Evolutionary conservation across 2,113 vertebrate genomes (phyloP).

Genomic region (Caranx melampygus): DNA sequence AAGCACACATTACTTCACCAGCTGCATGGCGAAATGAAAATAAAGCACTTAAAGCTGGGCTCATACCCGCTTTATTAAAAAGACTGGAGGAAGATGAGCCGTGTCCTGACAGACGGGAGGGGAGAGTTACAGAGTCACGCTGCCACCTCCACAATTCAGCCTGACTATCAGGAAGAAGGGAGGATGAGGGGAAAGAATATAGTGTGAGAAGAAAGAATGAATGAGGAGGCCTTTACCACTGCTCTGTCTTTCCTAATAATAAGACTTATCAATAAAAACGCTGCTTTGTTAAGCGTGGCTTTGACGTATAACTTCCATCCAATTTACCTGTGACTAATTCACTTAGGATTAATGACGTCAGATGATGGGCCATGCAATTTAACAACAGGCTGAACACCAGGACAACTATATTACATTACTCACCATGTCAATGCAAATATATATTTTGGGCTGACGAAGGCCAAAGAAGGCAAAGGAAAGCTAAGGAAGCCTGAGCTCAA

Average conservation of each 20-base stretch:
- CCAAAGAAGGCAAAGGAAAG: not conserved
- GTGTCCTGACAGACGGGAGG: slow-evolving; percentile 32
- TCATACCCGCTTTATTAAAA: slow-evolving; percentile 74
- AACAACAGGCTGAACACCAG: not conserved
- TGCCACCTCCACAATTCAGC: slow-evolving; percentile 40
- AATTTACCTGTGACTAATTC: not conserved
- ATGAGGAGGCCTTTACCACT: not conserved
- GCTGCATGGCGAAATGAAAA: slow-evolving; percentile 68
- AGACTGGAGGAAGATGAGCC: slow-evolving; percentile 47
- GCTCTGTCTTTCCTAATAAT: not conserved
- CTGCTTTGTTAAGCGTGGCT: not conserved
- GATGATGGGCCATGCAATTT: not conserved
- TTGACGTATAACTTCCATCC: not conserved
- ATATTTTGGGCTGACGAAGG: slow-evolving; percentile 1
- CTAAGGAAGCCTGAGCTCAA: slow-evolving; percentile 9
- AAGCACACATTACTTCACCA: slow-evolving; percentile 59
- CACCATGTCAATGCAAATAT: not conserved
- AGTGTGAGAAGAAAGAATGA: not conserved
- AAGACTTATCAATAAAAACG: not conserved
- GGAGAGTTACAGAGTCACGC: slow-evolving; percentile 25
- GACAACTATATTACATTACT: not conserved
- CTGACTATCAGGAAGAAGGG: slow-evolving; percentile 9
- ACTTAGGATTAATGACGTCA: slow-evolving; percentile 4
- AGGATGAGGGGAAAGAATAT: not conserved
- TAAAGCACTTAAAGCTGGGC: slow-evolving; percentile 68